Base-by-base conservation (phyloP, 2,113 vertebrate species). In the Ptychochromis oligacanthus region DNA sequence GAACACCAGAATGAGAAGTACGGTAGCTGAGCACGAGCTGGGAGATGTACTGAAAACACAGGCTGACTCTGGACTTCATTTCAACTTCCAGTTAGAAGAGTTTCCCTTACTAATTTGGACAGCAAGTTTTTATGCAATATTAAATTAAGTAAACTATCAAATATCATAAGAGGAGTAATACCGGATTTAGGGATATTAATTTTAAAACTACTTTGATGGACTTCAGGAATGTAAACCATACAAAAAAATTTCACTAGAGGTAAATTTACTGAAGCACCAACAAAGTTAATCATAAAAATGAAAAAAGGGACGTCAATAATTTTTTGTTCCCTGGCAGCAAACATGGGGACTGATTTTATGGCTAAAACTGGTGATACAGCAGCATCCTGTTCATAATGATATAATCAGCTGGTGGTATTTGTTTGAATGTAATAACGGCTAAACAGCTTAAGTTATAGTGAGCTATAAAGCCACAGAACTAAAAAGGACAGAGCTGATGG, bases 51-150 rank as follows among this genome's bases (percentile, higher is more conserved):
- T 49, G 22, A 28, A 67, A 67, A 49, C 4, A 12, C 40, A 67
- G 18, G 3, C 15, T 67, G 64, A 18, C 17, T 31, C 18, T 72
- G 26, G 3, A 0, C 43, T 52, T 8, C 1, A 31, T 1, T 54
- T 72, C 10, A 54, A 15, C 46, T 49, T 5, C 65, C 43, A 28
- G 43, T 14, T 49, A 70, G 26, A 49, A 70, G 40, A 18, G 7
- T 0, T 28, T 0, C 10, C 28, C 24, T 70, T 52, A 0, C 0
- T 4, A 31, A 52, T 72, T 7, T n/a, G 1, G 43, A n/a, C n/a
- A n/a, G n/a, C n/a, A n/a, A n/a, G n/a, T 24, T 70, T 3, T 52
- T 49, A 20, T 13, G 49, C 17, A 14, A 31, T 14, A 31, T n/a
- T 8, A 38, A 67, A 26, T 24, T 26, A 67, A 67, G 26, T 6